Evolutionary conservation across 2,797 vertebrate genomes (phyloP).

Genomic region (Anableps anableps): DNA sequence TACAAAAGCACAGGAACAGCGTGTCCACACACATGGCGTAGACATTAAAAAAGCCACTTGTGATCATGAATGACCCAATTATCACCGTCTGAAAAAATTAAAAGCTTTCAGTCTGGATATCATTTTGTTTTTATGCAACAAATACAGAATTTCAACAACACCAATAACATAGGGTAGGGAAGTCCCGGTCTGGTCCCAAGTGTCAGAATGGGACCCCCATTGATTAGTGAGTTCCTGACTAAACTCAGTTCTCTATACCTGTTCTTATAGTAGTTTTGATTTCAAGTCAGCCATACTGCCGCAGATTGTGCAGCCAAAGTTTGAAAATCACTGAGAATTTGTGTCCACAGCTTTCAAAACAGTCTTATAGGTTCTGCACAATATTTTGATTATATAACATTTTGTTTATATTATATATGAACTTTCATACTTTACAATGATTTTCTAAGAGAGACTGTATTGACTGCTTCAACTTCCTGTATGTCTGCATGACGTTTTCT

Average conservation of each 20-base stretch:
- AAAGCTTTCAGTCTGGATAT: conserved; percentile 10
- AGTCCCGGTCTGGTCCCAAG: background rate
- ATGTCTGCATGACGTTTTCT: background rate
- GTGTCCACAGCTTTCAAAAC: background rate
- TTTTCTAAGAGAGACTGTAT: background rate
- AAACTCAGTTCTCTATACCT: background rate
- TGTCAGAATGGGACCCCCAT: background rate
- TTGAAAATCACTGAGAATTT: background rate
- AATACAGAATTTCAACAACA: background rate
- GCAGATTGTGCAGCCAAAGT: background rate
- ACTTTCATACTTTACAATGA: background rate
- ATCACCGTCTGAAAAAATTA: conserved; percentile 87
- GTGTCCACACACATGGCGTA: conserved; percentile 98
- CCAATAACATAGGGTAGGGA: background rate
- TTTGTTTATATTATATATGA: background rate
- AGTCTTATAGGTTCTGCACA: background rate
- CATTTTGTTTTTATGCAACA: background rate
- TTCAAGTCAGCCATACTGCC: background rate
- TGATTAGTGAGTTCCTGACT: background rate
- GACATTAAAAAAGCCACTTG: conserved; percentile 96
- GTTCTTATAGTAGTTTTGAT: background rate
- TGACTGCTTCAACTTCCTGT: background rate
- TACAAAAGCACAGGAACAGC: conserved; percentile 98
- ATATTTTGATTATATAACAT: background rate
- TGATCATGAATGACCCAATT: conserved; percentile 92